Evolutionary conservation across 1,140 invertebrate species (phyloP), one percentile per base, ranked within the genome.

Genomic region (Prorops nasuta): DNA sequence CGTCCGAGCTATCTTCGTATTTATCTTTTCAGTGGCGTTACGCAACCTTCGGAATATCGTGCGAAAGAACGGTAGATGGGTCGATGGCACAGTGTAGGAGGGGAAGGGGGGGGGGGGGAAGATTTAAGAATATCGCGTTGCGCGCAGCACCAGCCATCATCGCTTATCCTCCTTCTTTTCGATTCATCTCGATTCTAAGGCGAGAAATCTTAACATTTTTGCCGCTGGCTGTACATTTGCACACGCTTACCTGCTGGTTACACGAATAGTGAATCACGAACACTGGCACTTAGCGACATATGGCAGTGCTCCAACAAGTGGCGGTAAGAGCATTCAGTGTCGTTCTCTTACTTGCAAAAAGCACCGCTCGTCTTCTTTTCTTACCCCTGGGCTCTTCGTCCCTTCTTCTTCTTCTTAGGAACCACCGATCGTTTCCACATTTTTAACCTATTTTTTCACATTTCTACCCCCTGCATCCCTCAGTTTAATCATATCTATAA

Each of bases 281-380:
- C 38, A 19, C 18, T 19, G 4, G 38, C 38, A 7, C 38, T 3
- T 28, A 28, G 24, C 15, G 49, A 58, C 65, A 65, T 60, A 69
- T 66, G 65, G 65, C 63, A 60, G 47, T 66, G 54, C 66, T 73
- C 67, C 68, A 72, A 74, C 72, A 76, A 74, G 72, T 72, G 71
- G 67, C 50, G 48, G 56, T 54, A 48, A 55, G 60, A 55, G 44
- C 54, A 54, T 48, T 21, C 48, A 35, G 36, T 32, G 38, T 9
- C 7, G 19, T 18, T 24, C 24, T 51, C 40, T 21, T 19, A 22
- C n/a, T n/a, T n/a, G n/a, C n/a, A n/a, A n/a, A n/a, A n/a, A n/a
- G n/a, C n/a, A n/a, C n/a, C n/a, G n/a, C n/a, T n/a, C n/a, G n/a
- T n/a, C n/a, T n/a, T n/a, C n/a, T n/a, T n/a, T n/a, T n/a, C n/a